These are phyloP conservation scores for Amniataba percoides DNA, from an alignment of 2,797 vertebrate species.

Conservation along the genomic window DNA sequence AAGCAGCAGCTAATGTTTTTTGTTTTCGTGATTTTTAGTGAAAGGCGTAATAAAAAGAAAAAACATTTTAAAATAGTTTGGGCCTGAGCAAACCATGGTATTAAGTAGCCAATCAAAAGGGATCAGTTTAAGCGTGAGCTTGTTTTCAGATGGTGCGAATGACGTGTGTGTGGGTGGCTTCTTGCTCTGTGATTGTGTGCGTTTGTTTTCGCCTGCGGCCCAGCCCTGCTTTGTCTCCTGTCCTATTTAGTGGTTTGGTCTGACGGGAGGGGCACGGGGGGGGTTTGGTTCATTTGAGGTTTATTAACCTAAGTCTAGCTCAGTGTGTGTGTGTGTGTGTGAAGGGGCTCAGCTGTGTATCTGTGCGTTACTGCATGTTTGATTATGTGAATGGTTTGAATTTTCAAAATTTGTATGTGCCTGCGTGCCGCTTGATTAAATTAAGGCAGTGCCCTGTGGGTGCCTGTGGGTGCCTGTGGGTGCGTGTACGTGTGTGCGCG, in stretches of 20 bases:
- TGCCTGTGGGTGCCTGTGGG: constrained; percentile 59
- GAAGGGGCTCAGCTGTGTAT: constrained; percentile 63
- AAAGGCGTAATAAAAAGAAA: constrained; percentile 29
- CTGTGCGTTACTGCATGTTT: constrained; percentile 63
- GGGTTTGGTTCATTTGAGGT: constrained; percentile 59
- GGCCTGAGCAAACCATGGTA: constrained; percentile 10
- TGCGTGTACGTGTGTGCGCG: constrained; percentile 18
- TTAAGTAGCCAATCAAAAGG: constrained; percentile 9
- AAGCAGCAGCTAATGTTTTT: constrained; percentile 14
- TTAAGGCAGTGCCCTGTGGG: constrained; percentile 63
- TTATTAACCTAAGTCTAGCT: constrained; percentile 78
- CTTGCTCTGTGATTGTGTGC: constrained; percentile 25
- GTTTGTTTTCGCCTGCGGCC: constrained; percentile 56
- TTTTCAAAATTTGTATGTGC: constrained; percentile 67
- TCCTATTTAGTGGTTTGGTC: constrained; percentile 61
- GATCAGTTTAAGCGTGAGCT: constrained; percentile 22
- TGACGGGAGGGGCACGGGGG: constrained; percentile 37
- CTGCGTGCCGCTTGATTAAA: constrained; percentile 64
- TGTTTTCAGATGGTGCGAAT: constrained; percentile 28
- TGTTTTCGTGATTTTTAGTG: constrained; percentile 33
- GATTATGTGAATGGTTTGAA: constrained; percentile 77
- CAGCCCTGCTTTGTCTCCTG: constrained; percentile 69
- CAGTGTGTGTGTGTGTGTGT: constrained; percentile 18
- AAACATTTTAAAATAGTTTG: constrained; percentile 15
- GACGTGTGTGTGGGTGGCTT: constrained; percentile 18